These are phyloP conservation scores for Troides helena DNA, from an alignment of 2,888 invertebrate genomes.

Conservation along the genomic window DNA sequence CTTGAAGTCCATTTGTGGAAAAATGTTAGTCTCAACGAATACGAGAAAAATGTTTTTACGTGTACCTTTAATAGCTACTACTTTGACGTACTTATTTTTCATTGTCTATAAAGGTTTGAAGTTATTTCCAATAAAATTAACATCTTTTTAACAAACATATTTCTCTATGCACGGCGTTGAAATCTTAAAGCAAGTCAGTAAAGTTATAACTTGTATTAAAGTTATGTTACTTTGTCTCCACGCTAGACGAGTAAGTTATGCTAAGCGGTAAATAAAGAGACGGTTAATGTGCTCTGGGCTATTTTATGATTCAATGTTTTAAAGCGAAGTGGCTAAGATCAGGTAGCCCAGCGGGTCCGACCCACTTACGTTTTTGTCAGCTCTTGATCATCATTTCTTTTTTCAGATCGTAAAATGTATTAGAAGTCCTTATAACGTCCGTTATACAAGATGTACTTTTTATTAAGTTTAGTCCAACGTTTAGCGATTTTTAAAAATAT, in stretches of 20 bases:
- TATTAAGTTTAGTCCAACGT: too few relatives aligned
- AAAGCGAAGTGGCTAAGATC: slow-evolving; percentile 10
- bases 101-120: neutral
- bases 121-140: neutral
- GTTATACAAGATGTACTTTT: too few relatives aligned
- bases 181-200: neutral
- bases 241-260: slow-evolving; percentile 13
- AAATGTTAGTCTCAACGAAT: neutral
- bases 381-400: slow-evolving; percentile 18
- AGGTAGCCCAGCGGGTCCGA: slow-evolving; percentile 20
- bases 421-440: neutral
- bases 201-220: neutral
- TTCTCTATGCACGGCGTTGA: neutral
- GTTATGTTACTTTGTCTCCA: neutral
- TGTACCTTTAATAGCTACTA: neutral
- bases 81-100: neutral
- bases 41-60: neutral
- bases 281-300: slow-evolving; percentile 2
- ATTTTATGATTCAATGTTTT: slow-evolving; percentile 23
- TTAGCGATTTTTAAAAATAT: too few relatives aligned
- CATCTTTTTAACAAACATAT: neutral
- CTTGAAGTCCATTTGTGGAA: neutral
- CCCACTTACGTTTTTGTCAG: slow-evolving; percentile 11
- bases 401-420: slow-evolving; percentile 15
- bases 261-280: slow-evolving; percentile 21